phyloP scores from a whole-genome alignment of 2,888 invertebrate species.

The Papilio protenor region DNA sequence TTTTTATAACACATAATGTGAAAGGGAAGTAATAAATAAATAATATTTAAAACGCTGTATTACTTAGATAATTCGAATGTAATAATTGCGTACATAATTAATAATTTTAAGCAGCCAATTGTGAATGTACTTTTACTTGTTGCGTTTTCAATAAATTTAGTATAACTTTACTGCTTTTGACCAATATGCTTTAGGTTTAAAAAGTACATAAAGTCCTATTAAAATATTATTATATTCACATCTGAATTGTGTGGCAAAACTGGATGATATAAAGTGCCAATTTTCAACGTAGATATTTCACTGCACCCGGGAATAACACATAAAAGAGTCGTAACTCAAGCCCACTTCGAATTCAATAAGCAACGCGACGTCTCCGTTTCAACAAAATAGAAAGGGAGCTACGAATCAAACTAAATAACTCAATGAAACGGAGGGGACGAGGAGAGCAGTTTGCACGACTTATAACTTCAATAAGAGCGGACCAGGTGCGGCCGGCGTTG shows the following conservation, averaged over 20 bases:
- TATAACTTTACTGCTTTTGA: too few relatives aligned
- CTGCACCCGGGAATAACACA: conserved; percentile 31
- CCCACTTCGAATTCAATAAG: conserved; percentile 62
- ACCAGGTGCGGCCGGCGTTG: conserved; percentile 77
- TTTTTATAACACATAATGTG: too few relatives aligned
- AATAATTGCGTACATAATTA: too few relatives aligned
- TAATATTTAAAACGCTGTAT: too few relatives aligned
- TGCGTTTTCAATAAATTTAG: too few relatives aligned
- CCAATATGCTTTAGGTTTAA: too few relatives aligned
- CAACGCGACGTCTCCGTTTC: conserved; percentile 47
- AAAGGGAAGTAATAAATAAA: too few relatives aligned
- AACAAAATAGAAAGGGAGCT: conserved; percentile 58
- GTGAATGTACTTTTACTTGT: too few relatives aligned
- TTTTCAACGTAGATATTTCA: conserved; percentile 27
- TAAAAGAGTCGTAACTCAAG: conserved; percentile 43
- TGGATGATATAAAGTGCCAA: conserved; percentile 16
- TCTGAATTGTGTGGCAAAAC: not conserved
- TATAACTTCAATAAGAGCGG: conserved; percentile 81
- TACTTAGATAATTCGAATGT: too few relatives aligned
- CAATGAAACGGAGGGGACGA: conserved; percentile 60
- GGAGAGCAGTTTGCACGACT: conserved; percentile 77
- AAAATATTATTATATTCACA: not conserved
- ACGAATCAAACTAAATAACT: conserved; percentile 57
- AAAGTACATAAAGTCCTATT: not conserved
- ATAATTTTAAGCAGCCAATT: too few relatives aligned